These are phyloP conservation scores for Bruchidius siliquastri DNA, from an alignment of 2,888 invertebrate species.

Conservation along the genomic window DNA sequence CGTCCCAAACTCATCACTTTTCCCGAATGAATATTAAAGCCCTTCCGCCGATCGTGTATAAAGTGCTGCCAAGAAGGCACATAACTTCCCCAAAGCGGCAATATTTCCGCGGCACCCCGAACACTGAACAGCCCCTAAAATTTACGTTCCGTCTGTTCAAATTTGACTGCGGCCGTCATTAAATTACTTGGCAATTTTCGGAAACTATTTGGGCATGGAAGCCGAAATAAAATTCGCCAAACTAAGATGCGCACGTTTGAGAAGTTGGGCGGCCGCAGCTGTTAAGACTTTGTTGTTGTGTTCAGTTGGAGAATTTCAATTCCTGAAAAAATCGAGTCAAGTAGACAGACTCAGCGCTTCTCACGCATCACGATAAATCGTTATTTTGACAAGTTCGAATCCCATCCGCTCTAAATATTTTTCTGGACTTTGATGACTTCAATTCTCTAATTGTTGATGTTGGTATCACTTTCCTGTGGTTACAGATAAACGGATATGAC, in stretches of 20 bases:
- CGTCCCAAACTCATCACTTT: not conserved
- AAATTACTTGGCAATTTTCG: not conserved
- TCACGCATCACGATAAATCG: too few species aligned
- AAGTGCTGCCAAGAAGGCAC: not conserved
- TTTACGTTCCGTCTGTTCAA: not conserved
- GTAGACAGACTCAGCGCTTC: too few species aligned
- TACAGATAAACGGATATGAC: too few species aligned
- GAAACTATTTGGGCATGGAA: not conserved
- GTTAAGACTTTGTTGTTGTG: not conserved
- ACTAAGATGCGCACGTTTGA: not conserved
- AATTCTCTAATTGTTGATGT: too few species aligned
- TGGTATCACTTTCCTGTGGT: too few species aligned
- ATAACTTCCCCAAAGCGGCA: not conserved
- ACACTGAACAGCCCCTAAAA: not conserved
- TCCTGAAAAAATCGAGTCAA: too few species aligned
- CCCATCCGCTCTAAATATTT: too few species aligned
- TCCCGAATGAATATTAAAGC: not conserved
- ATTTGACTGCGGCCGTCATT: not conserved
- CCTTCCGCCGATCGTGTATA: not conserved
- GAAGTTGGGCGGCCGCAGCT: not conserved
- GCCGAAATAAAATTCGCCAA: not conserved
- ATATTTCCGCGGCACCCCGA: not conserved
- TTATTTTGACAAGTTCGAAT: too few species aligned
- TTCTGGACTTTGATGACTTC: too few species aligned
- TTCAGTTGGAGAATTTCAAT: too few species aligned